Base-by-base conservation (phyloP, 2,888 invertebrate genomes). In the Cataglyphis altisquamis region DNA sequence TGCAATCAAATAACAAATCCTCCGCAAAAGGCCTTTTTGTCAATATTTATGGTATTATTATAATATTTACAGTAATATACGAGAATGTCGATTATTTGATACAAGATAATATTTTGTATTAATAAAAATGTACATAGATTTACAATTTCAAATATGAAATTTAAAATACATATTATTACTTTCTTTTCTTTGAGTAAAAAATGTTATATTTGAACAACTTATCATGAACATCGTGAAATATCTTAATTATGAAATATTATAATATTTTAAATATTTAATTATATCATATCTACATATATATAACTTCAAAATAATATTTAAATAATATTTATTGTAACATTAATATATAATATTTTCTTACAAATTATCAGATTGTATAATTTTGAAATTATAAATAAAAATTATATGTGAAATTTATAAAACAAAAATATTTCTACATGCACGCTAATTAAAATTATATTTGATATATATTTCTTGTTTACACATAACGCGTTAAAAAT, bases 1-100 rank as follows among this genome's bases (percentile, higher is more conserved):
- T 57, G 77, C 77, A 60, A 77, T n/a, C 32, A 66, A 75, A 67
- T 66, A 77, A 57, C 66, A 45, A 75, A 21, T 57, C 64, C 52
- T 39, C 48, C 12, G 12, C 21, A 3, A 12, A 4, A 32, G 25
- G 12, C 6, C 9, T 41, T 60, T 45, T 60, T 10, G 15, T n/a
- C 21, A 12, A 32, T 41, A 52, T n/a, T 52, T 52, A 52, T 8
- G n/a, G 3, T 52, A 29, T 29, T 29, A 29, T 29, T 29, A 29
- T 29, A 12, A 32, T 41, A 52, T 52, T 52, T 52, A 52, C 8
- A 8, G 0, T 52, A 41, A 21, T n/a, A 15, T 15, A 41, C 57
- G 12, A 66, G 4, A 9, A 67, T 8, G 3, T 66, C 5, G 48
- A 75, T 68, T 68, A 57, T 9, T 39, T n/a, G n/a, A 57, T 45